Evolutionary conservation across 2,888 invertebrate species (phyloP), one percentile per base, ranked within the genome.

Genomic region (Abrostola tripartita): DNA sequence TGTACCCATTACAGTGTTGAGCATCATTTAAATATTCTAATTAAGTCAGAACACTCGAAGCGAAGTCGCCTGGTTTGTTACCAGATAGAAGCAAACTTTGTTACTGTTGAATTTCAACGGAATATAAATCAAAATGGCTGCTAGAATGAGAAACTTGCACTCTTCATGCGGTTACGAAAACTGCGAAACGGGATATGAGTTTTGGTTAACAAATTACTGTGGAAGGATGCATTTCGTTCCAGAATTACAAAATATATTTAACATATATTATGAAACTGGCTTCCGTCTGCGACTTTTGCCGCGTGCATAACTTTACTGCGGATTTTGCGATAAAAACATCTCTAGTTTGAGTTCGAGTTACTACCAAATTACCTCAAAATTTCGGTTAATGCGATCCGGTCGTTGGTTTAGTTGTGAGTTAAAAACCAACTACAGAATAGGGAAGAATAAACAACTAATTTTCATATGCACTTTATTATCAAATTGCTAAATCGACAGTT

Each of bases 21-120:
- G 54, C 50, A 52, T 51, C 52, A 64, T 76, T 74, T 68, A 71
- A 76, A 74, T 74, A 74, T 65, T 71, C 47, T 64, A 74, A 75
- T 69, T 63, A 70, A 65, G 51, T 52, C 24, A 41, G 35, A 58
- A 40, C 49, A 55, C 54, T 35, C 47, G 47, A 51, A 37, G 37
- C 14, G 60, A 37, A 56, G 57, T 47, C 35, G 59, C 35, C 59
- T 53, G 62, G 56, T 64, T 65, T 60, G 63, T 73, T 53, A 50
- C 14, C 54, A 56, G 57, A 61, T 59, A 56, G 42, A 50, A 50
- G 61, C 49, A 11, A 14, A 72, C 57, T 72, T 65, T n/a, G 52
- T 38, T 35, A 50, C 58, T 38, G 58, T 68, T 69, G 35, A 55
- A 65, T 72, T 72, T 65, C 58, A 72, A 69, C 24, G 58, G 72